These are phyloP conservation scores for Nymphalis c-album DNA, from an alignment of 2,888 invertebrate genomes.

Conservation along the genomic window DNA sequence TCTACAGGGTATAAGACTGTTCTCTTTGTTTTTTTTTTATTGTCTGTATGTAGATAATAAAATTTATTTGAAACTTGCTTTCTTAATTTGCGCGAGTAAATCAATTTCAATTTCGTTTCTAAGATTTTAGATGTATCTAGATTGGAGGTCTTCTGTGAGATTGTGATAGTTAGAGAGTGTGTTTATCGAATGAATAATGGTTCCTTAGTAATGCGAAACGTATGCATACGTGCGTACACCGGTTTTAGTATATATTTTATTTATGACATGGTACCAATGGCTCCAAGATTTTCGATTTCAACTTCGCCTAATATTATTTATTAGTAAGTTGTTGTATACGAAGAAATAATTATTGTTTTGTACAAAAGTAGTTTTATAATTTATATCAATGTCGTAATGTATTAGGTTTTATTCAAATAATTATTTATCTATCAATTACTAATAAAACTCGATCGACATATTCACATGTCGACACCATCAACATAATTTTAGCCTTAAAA, in stretches of 20 bases:
- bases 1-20: conserved; percentile 27
- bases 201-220: conserved; percentile 6
- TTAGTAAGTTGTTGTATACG: conserved; percentile 26
- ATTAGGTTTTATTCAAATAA: conserved; percentile 18
- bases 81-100: conserved; percentile 19
- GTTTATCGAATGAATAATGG: conserved; percentile 3
- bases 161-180: conserved; percentile 9
- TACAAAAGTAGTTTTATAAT: conserved; percentile 31
- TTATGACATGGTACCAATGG: conserved; percentile 19
- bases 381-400: conserved; percentile 13
- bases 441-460: background rate
- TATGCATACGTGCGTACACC: conserved; percentile 20
- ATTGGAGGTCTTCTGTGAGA: background rate
- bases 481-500: background rate
- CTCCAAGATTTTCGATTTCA: conserved; percentile 9
- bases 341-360: conserved; percentile 24
- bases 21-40: conserved; percentile 8
- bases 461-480: background rate
- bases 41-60: conserved; percentile 1
- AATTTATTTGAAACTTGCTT: conserved; percentile 8
- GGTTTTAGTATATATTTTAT: conserved; percentile 25
- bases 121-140: conserved; percentile 14
- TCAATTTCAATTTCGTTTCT: conserved; percentile 10
- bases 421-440: conserved; percentile 10
- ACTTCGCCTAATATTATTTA: conserved; percentile 11